Percentiles rank a stretch among this genome's conserved stretches.
Conservation (phyloP, 2,113 vertebrate genomes). For the Regulus satrapa region DNA sequence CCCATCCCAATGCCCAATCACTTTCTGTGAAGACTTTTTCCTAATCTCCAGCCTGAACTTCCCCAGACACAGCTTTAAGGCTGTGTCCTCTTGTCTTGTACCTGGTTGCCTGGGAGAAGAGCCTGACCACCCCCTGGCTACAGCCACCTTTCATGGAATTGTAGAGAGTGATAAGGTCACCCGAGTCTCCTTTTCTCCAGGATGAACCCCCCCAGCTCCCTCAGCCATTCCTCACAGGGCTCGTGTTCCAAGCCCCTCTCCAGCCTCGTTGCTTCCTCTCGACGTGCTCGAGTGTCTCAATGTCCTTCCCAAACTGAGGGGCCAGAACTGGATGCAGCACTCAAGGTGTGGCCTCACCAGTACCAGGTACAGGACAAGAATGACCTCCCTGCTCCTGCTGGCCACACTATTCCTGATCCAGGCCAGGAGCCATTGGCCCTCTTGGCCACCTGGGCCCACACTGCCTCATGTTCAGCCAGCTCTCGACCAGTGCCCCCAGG, state of each 20-base stretch:
- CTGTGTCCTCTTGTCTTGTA: not conserved
- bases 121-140: accelerated
- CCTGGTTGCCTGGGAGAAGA: not conserved
- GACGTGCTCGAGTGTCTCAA: accelerated
- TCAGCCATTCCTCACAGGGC: accelerated
- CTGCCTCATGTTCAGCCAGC: not conserved
- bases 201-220: not conserved
- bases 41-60: not conserved
- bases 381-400: not conserved
- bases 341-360: accelerated
- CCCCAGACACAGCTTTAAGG: not conserved
- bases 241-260: not conserved
- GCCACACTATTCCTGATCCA: not conserved
- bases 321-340: not conserved
- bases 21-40: not conserved
- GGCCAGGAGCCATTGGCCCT: not conserved
- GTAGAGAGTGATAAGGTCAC: not conserved
- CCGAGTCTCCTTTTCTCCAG: not conserved
- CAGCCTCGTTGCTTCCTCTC: not conserved
- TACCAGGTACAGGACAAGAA: accelerated
- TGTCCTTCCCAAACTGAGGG: accelerated
- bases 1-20: not conserved
- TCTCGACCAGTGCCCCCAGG: too few species aligned
- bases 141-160: not conserved
- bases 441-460: not conserved